These are phyloP conservation scores for Drosophila eohydei DNA, from an alignment of 2,888 invertebrate species.

Conservation along the genomic window DNA sequence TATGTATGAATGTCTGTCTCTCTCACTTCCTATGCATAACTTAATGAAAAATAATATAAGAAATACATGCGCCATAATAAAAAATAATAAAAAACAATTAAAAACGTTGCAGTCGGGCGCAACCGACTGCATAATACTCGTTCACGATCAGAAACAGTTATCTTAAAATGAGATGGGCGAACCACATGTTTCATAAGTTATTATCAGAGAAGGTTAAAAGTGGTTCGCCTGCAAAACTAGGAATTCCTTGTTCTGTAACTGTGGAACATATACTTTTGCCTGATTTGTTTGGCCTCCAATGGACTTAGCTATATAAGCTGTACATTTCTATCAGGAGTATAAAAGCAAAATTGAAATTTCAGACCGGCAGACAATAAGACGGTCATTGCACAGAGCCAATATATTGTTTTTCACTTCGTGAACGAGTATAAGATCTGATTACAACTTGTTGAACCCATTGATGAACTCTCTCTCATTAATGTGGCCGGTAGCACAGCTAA, in stretches of 20 bases:
- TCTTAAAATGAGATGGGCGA: neutral
- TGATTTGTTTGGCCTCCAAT: neutral
- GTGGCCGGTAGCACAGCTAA: slow-evolving; percentile 50
- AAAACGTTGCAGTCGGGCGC: slow-evolving; percentile 1
- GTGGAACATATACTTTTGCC: neutral
- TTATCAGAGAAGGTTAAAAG: neutral
- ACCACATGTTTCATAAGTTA: neutral
- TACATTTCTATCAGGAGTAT: neutral
- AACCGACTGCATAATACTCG: slow-evolving; percentile 8
- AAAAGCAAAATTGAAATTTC: neutral
- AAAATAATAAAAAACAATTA: slow-evolving; percentile 13
- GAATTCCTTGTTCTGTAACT: neutral
- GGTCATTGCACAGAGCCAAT: slow-evolving; percentile 1
- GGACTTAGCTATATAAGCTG: neutral
- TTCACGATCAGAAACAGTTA: neutral
- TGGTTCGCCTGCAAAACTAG: neutral
- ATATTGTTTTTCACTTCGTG: neutral
- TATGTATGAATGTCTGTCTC: slow-evolving; percentile 44
- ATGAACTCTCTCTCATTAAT: slow-evolving; percentile 10
- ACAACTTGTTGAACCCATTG: slow-evolving; percentile 33
- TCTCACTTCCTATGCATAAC: slow-evolving; percentile 31
- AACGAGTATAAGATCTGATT: slow-evolving; percentile 22
- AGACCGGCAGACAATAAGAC: neutral
- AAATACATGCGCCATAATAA: slow-evolving; percentile 29
- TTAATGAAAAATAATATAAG: slow-evolving; percentile 36